Percentiles rank a stretch among this genome's conserved stretches.
These are phyloP conservation scores for Pelvicachromis taeniatus DNA, from an alignment of 2,113 vertebrate genomes.

Conservation along the genomic window DNA sequence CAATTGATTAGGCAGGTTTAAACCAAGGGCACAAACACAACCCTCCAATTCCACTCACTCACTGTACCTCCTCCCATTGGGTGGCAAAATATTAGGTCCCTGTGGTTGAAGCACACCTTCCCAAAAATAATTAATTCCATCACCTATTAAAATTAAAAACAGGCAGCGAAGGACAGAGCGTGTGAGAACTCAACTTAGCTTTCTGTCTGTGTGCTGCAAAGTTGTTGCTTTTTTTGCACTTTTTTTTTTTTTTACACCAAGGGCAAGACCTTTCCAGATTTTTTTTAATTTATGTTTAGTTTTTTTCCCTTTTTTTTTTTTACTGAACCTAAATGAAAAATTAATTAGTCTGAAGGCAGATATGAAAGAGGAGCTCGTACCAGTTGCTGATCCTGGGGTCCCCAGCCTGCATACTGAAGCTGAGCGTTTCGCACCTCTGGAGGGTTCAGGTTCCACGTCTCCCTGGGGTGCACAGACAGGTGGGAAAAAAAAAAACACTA, in stretches of 20 bases:
- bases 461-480: constrained; percentile 66
- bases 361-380: constrained; percentile 50
- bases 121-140: neutral
- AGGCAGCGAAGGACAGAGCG: neutral
- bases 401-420: constrained; percentile 96
- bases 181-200: neutral
- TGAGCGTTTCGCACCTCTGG: constrained; percentile 92
- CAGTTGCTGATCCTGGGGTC: constrained; percentile 93
- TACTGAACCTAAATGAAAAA: neutral
- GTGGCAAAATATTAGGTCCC: neutral
- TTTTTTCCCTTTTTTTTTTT: neutral
- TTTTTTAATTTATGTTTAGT: neutral
- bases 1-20: neutral
- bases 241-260: neutral
- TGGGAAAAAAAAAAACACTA: neutral
- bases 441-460: constrained; percentile 89
- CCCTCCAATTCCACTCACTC: neutral
- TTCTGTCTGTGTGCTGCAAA: neutral
- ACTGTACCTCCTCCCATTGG: neutral
- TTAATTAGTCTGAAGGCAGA: neutral
- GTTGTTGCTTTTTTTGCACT: neutral
- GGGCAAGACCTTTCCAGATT: neutral
- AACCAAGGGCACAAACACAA: neutral
- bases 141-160: neutral
- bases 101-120: neutral